These are phyloP conservation scores for Hemichromis elongatus DNA, from an alignment of 2,113 vertebrate genomes.

Conservation along the genomic window DNA sequence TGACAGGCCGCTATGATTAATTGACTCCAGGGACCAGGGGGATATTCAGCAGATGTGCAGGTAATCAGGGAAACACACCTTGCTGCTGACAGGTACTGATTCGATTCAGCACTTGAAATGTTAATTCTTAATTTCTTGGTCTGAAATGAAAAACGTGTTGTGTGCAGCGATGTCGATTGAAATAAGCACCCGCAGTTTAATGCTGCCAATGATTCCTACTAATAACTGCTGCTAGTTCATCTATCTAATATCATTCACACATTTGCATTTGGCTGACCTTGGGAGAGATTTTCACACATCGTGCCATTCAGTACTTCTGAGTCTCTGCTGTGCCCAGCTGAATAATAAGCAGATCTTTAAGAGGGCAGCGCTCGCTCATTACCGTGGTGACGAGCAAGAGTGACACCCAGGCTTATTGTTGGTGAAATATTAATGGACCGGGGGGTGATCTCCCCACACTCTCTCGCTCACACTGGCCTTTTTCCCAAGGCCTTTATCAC, in stretches of 20 bases:
- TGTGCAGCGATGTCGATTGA: not conserved
- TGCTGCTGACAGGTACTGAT: constrained; percentile 9
- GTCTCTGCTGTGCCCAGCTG: constrained; percentile 16
- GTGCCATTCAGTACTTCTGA: constrained; percentile 23
- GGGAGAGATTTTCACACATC: constrained; percentile 36
- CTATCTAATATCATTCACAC: not conserved
- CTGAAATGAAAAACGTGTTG: not conserved
- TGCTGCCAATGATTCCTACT: not conserved
- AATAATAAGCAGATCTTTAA: constrained; percentile 60
- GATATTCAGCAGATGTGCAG: constrained; percentile 20
- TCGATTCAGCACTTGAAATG: not conserved
- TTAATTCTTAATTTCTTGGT: not conserved
- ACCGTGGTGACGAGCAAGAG: constrained; percentile 38
- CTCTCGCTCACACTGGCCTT: constrained; percentile 1
- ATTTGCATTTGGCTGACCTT: constrained; percentile 44
- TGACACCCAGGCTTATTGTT: constrained; percentile 53
- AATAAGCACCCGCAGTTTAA: not conserved
- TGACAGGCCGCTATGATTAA: not conserved
- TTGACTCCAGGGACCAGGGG: not conserved
- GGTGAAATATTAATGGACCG: constrained; percentile 62
- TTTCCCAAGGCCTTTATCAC: constrained; percentile 1
- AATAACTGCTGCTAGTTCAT: not conserved
- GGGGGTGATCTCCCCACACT: constrained; percentile 18
- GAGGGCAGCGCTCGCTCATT: constrained; percentile 45
- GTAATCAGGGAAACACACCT: constrained; percentile 21